Evolutionary conservation across 2,888 invertebrate genomes (phyloP).

Genomic region (Epirrhoe alternata): DNA sequence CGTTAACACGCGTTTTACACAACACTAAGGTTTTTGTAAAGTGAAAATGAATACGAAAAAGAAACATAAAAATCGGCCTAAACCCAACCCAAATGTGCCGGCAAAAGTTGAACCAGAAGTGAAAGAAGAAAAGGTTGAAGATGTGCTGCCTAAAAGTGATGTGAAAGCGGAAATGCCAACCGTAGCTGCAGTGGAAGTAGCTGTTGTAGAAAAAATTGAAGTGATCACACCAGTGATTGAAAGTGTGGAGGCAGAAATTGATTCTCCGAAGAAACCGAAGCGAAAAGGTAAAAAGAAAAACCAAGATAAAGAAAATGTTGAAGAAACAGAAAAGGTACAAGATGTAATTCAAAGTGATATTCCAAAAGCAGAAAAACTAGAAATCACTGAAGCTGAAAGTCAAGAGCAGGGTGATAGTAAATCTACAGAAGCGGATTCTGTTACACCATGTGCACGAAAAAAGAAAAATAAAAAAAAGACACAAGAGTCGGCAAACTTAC

Average conservation of each 20-base stretch:
- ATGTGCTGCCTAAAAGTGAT: conserved; percentile 42
- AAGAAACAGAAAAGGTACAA: conserved; percentile 34
- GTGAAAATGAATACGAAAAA: conserved; percentile 73
- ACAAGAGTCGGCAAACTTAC: conserved; percentile 42
- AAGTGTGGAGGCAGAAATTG: conserved; percentile 46
- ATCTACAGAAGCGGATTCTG: conserved; percentile 19
- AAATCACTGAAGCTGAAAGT: conserved; percentile 25
- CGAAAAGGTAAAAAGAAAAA: conserved; percentile 78
- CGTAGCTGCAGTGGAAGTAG: conserved; percentile 25
- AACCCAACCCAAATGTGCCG: conserved; percentile 56
- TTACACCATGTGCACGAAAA: conserved; percentile 64
- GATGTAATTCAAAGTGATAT: conserved; percentile 19
- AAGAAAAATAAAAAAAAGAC: conserved; percentile 74
- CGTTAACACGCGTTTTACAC: conserved; percentile 47
- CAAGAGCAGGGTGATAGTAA: conserved; percentile 25
- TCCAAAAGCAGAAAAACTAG: conserved; percentile 31
- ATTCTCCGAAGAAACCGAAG: conserved; percentile 77
- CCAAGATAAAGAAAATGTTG: conserved; percentile 47
- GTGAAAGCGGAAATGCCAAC: conserved; percentile 42
- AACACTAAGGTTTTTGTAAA: conserved; percentile 42
- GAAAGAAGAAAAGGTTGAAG: conserved; percentile 37
- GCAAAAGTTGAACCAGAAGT: conserved; percentile 45
- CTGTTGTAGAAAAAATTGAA: conserved; percentile 43
- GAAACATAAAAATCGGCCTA: conserved; percentile 69
- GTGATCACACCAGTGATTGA: conserved; percentile 46